Base-by-base conservation (phyloP, 2,113 vertebrate species). In the Odontesthes bonariensis region DNA sequence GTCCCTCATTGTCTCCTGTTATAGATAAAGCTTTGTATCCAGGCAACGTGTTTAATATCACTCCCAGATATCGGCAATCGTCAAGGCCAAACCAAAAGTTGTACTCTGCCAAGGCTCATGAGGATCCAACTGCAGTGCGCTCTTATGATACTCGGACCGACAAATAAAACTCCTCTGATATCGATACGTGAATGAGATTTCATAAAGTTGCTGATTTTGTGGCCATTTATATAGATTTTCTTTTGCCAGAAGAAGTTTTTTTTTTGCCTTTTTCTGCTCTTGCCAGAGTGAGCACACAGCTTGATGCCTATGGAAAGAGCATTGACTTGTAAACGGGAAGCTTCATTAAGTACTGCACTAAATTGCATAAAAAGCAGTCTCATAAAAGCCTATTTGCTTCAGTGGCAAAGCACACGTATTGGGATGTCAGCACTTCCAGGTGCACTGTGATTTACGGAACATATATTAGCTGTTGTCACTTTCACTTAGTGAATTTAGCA, bases 371-470 rank as follows among this genome's bases (percentile, higher is more conserved):
- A 85, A 88, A 81, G 86, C 80, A 80, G 80, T 69, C 89, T 86
- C 91, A 89, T 91, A 91, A 91, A 92, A 90, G 88, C 78, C 86
- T 86, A 89, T 91, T 90, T 90, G 82, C 88, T 75, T 69, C 88
- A 81, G 80, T 76, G 78, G 86, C 75, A 77, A 68, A 78, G 78
- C 72, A 8, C 69, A 81, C 65, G 73, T 86, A 88, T 88, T 83
- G 81, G 86, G 80, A 86, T 80, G 88, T 91, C 89, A 90, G 89
- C 85, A 78, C 82, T 89, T 84, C 75, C 76, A 81, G 75, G 72
- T 76, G 44, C 78, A 73, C 27, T 8, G 3, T 85, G 68, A 90
- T 89, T 89, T 84, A 86, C 68, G 56, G 71, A 74, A 59, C 61
- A 31, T 44, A 44, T 80, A 83, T 87, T 85, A 82, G 79, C 49